These are phyloP conservation scores for Leucoptera coffeella DNA, from an alignment of 2,888 invertebrate genomes.

Conservation along the genomic window DNA sequence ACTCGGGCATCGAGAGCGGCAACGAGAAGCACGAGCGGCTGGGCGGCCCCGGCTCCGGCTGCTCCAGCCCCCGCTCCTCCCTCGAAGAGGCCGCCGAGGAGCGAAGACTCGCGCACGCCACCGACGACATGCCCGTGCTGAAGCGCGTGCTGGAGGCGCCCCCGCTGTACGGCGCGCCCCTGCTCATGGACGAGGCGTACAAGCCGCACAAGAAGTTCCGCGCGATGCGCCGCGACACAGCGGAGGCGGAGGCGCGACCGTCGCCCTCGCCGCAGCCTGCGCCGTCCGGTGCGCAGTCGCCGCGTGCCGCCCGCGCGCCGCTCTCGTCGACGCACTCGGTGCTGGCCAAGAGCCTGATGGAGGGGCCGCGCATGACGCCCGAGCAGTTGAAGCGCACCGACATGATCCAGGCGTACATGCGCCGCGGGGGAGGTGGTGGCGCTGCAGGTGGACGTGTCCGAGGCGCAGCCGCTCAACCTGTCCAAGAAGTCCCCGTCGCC, in stretches of 20 bases:
- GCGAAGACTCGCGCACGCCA: slow-evolving; percentile 50
- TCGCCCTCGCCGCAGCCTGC: slow-evolving; percentile 38
- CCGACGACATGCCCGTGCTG: slow-evolving; percentile 89
- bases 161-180: slow-evolving; percentile 83
- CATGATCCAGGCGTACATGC: slow-evolving; percentile 87
- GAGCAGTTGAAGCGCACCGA: slow-evolving; percentile 89
- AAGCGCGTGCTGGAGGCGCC: slow-evolving; percentile 90
- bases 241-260: slow-evolving; percentile 62
- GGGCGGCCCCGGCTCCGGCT: slow-evolving; percentile 64
- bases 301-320: slow-evolving; percentile 48
- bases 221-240: slow-evolving; percentile 74
- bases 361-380: slow-evolving; percentile 89
- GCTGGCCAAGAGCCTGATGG: slow-evolving; percentile 84
- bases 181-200: slow-evolving; percentile 91
- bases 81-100: slow-evolving; percentile 72
- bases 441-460: slow-evolving; percentile 74
- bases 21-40: slow-evolving; percentile 79
- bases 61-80: slow-evolving; percentile 80
- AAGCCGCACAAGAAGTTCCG: slow-evolving; percentile 95
- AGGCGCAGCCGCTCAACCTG: slow-evolving; percentile 79
- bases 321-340: slow-evolving; percentile 85
- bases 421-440: slow-evolving; percentile 60
- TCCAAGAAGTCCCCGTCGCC: slow-evolving; percentile 74
- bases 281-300: slow-evolving; percentile 47
- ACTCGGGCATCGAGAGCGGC: slow-evolving; percentile 90